A percentile compares a stretch with the other conserved stretches of the same genome.
These are phyloP conservation scores for Cochlearius cochlearius DNA, from an alignment of 2,113 vertebrate species.

Conservation along the genomic window DNA sequence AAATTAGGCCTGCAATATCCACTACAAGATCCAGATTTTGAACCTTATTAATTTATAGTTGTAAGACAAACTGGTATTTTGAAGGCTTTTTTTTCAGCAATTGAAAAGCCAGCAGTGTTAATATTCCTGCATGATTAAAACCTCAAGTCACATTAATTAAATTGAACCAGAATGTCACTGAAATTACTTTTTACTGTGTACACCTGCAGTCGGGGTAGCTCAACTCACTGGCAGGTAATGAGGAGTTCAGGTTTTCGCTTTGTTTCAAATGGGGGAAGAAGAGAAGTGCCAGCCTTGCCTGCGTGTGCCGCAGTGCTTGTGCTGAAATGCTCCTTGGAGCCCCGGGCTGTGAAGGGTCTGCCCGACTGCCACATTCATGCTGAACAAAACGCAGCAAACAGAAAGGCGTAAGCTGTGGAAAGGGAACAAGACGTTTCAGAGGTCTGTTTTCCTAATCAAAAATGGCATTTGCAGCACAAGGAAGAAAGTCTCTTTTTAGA, in stretches of 20 bases:
- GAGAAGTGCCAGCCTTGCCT: not conserved
- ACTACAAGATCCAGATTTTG: not conserved
- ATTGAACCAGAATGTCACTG: not conserved
- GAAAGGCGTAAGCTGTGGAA: not conserved
- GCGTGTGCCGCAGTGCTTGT: accelerated
- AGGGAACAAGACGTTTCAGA: not conserved
- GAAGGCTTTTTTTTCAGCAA: not conserved
- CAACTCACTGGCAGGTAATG: not conserved
- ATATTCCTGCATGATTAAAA: not conserved
- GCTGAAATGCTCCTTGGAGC: not conserved
- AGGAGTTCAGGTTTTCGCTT: not conserved
- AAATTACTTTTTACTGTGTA: not conserved
- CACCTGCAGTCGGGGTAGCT: not conserved
- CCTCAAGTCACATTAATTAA: not conserved
- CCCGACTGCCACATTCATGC: not conserved
- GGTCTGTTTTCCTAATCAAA: not conserved
- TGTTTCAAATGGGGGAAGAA: not conserved
- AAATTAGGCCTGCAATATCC: not conserved
- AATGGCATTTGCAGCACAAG: not conserved
- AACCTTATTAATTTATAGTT: not conserved
- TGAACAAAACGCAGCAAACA: not conserved
- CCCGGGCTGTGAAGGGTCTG: accelerated
- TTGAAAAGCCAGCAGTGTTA: not conserved
- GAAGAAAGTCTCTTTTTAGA: not conserved
- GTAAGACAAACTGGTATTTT: not conserved